Conservation (phyloP, 2,113 vertebrate species). For the Galemys pyrenaicus region DNA sequence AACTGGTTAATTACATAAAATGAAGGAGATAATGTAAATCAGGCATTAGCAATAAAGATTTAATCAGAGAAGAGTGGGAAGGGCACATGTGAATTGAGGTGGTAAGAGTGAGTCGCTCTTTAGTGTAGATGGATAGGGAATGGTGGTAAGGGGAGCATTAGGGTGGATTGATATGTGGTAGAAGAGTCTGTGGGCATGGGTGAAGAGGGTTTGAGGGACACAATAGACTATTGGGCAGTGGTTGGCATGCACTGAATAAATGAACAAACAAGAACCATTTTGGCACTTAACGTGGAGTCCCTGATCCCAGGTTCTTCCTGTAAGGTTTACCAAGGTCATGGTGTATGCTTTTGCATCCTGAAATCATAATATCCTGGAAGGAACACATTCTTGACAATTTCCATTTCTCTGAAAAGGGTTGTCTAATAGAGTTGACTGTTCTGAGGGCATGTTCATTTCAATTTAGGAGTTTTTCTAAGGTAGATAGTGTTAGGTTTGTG, state of each 20-base stretch:
- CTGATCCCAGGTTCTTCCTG: neutral
- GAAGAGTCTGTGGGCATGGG: neutral
- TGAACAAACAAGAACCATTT: neutral
- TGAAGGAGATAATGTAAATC: constrained; percentile 1
- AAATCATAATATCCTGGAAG: neutral
- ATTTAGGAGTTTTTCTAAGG: neutral
- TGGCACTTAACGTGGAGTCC: neutral
- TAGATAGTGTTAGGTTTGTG: neutral
- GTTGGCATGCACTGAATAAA: neutral
- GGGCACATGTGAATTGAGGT: neutral
- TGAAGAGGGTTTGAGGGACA: neutral
- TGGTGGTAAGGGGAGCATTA: neutral
- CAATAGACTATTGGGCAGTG: neutral
- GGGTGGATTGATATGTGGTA: too few species aligned
- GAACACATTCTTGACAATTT: neutral
- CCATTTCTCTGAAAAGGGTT: constrained; percentile 24
- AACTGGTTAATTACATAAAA: neutral
- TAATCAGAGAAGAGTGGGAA: neutral
- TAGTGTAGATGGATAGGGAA: neutral
- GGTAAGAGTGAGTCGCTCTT: neutral
- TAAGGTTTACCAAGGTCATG: neutral
- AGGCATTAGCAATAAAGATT: neutral
- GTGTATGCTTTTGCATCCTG: neutral
- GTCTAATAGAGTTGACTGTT: neutral
- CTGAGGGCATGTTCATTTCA: neutral